Conservation (phyloP, 2,888 invertebrate species). For the Drosophila neoperkinsi region DNA sequence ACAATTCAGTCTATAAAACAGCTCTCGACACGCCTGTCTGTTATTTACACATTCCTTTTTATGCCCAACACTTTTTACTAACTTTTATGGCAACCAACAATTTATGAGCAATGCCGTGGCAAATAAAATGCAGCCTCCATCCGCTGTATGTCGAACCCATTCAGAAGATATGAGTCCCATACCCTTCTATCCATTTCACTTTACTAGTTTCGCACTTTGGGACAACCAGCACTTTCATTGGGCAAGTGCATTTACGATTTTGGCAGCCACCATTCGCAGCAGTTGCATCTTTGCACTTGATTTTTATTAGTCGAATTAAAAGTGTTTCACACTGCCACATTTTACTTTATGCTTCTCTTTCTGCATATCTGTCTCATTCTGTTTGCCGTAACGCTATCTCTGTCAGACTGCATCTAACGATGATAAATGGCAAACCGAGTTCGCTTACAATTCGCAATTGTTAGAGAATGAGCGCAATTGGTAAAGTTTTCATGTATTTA, state of each 20-base stretch:
- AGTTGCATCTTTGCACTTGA: constrained; percentile 45
- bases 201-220: constrained; percentile 5
- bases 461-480: constrained; percentile 30
- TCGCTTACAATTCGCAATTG: constrained; percentile 56
- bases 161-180: constrained; percentile 1
- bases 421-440: constrained; percentile 57
- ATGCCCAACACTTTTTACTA: background rate
- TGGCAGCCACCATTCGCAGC: constrained; percentile 23
- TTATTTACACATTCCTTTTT: constrained; percentile 3
- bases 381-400: background rate
- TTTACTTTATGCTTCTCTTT: constrained; percentile 8
- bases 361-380: background rate
- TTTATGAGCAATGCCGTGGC: constrained; percentile 29
- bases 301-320: constrained; percentile 50
- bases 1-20: background rate
- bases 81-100: constrained; percentile 19
- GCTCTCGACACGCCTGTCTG: background rate
- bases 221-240: constrained; percentile 3
- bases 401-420: constrained; percentile 46
- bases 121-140: constrained; percentile 40
- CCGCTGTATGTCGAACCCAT: constrained; percentile 10
- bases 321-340: constrained; percentile 27
- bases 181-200: constrained; percentile 1
- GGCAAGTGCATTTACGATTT: constrained; percentile 33
- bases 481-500: constrained; percentile 72